Conservation (phyloP, 2,797 vertebrate species). For the Thaleichthys pacificus region DNA sequence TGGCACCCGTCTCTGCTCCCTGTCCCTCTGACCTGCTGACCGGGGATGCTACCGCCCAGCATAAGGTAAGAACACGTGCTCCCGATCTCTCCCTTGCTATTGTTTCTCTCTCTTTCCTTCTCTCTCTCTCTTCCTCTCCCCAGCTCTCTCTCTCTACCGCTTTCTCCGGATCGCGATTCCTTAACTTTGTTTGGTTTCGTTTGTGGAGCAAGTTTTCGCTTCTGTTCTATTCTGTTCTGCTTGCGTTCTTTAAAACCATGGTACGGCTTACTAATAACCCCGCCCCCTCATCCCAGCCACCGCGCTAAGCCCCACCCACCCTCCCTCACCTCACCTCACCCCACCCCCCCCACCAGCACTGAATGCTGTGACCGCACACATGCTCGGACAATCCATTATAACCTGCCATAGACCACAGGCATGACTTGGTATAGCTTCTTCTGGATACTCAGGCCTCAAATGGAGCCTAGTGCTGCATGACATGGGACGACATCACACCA, state of each 20-base stretch:
- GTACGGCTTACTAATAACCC: slow-evolving; percentile 54
- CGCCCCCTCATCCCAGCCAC: slow-evolving; percentile 7
- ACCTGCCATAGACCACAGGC: slow-evolving; percentile 28
- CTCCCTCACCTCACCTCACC: not conserved
- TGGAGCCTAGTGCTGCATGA: slow-evolving; percentile 56
- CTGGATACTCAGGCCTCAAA: slow-evolving; percentile 58
- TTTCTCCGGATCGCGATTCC: slow-evolving; percentile 10
- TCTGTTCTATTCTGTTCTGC: slow-evolving; percentile 23
- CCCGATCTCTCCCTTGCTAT: slow-evolving; percentile 22
- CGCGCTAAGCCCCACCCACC: slow-evolving; percentile 43
- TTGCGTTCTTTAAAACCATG: slow-evolving; percentile 61
- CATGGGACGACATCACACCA: slow-evolving; percentile 10
- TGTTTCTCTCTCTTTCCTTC: slow-evolving; percentile 17
- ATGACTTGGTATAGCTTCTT: not conserved
- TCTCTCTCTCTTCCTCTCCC: slow-evolving; percentile 21
- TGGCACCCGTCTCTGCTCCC: slow-evolving; percentile 48
- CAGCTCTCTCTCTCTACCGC: slow-evolving; percentile 11
- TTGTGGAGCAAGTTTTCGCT: slow-evolving; percentile 33
- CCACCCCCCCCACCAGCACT: slow-evolving; percentile 7
- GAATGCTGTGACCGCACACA: slow-evolving; percentile 34
- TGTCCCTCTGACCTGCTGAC: slow-evolving; percentile 65
- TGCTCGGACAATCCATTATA: slow-evolving; percentile 37
- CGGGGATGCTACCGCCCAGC: slow-evolving; percentile 56
- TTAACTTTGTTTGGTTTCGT: slow-evolving; percentile 20
- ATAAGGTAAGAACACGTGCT: slow-evolving; percentile 79